Percentiles rank a stretch among this genome's conserved stretches.
Conservation (phyloP, 2,113 vertebrate species). For the Climacteris rufus region DNA sequence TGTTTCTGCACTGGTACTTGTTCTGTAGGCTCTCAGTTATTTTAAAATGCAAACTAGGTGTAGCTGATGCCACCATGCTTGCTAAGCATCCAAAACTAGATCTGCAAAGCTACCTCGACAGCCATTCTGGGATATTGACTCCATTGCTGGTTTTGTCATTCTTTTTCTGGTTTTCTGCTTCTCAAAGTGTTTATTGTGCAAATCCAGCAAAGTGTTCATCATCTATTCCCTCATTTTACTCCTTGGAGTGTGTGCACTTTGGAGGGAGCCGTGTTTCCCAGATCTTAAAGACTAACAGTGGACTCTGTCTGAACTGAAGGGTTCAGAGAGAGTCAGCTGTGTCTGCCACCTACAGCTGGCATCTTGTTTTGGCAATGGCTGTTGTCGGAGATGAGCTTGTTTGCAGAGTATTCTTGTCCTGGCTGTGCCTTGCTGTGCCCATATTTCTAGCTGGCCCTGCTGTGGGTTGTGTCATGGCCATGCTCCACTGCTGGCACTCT, state of each 20-base stretch:
- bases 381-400: neutral
- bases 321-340: neutral
- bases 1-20: neutral
- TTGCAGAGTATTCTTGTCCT: neutral
- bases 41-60: neutral
- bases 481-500: no score
- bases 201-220: neutral
- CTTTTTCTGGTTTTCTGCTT: neutral
- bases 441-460: neutral
- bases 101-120: neutral
- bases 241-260: neutral
- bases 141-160: neutral
- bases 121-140: neutral
- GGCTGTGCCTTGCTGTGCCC: neutral
- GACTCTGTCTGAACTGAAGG: neutral
- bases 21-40: neutral
- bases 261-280: neutral
- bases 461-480: accelerated
- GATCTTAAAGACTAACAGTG: neutral
- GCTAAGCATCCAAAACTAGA: neutral
- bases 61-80: neutral
- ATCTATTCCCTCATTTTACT: neutral
- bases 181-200: neutral
- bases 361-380: neutral
- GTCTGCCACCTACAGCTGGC: neutral